Percentiles rank a stretch among this genome's conserved stretches.
These are phyloP conservation scores for Heliornis fulica DNA, from an alignment of 2,113 vertebrate genomes.

Conservation along the genomic window DNA sequence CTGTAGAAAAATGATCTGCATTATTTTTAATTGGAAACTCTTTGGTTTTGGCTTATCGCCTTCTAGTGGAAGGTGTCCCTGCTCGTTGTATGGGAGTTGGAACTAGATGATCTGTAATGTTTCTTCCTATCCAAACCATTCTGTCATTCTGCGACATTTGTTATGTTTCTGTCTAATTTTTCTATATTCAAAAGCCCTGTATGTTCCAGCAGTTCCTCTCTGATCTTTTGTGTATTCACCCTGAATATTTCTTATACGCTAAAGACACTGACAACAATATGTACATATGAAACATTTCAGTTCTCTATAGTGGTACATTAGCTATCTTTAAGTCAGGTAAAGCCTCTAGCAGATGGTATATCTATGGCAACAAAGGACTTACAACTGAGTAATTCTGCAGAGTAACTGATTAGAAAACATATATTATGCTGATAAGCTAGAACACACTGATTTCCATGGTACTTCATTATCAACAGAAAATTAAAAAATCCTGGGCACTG, in stretches of 20 bases:
- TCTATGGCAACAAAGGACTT: neutral
- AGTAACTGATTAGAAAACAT: neutral
- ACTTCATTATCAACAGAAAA: neutral
- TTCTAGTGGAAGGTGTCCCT: too few species aligned
- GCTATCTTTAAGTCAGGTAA: neutral
- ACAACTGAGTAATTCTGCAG: neutral
- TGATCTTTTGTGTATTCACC: neutral
- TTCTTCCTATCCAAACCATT: too few species aligned
- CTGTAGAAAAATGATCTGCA: neutral
- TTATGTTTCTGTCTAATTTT: neutral
- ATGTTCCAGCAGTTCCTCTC: neutral
- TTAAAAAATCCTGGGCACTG: neutral
- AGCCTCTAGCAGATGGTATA: neutral
- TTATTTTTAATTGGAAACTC: neutral
- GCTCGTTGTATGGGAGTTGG: too few species aligned
- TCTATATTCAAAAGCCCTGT: neutral
- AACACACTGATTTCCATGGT: neutral
- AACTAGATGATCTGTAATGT: too few species aligned
- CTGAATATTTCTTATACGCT: neutral
- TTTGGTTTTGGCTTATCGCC: neutral
- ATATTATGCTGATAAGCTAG: neutral
- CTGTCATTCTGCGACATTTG: neutral
- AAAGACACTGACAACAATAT: neutral
- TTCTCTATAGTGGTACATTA: neutral
- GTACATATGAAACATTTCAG: neutral